Evolutionary conservation across 2,888 invertebrate genomes (phyloP), one percentile per base, ranked within the genome.

Genomic region (Rhynchonema sp.): DNA sequence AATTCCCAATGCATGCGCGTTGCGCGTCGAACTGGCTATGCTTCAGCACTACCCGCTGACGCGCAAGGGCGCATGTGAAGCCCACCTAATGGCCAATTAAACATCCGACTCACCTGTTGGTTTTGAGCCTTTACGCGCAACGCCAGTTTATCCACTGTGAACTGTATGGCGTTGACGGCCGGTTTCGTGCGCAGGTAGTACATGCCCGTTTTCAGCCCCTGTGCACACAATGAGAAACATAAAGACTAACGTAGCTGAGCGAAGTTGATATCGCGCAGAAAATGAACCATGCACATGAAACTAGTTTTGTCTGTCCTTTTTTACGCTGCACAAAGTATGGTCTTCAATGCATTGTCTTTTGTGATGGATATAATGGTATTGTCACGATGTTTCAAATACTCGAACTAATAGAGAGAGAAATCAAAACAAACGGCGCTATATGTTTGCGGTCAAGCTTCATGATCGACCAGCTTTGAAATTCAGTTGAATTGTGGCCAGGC

Each of bases 121-220:
- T n/a, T n/a, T n/a, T n/a, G n/a, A n/a, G n/a, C n/a, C 25, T 23
- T 26, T n/a, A 26, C 28, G 46, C 6, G 63, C 28, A 84, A 72
- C 68, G 81, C 83, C 0, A 80, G 77, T 73, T 94, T 94, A 75
- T 96, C 91, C 0, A 96, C 91, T 0, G 96, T 96, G 74, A 98
- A 96, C 73, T 98, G 91, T 66, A 96, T 89, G 3, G 96, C 90
- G 74, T 87, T 85, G 1, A 86, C 90, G 0, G 96, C 96, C 6
- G 96, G 89, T 73, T 91, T 92, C 0, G 92, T 94, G 57, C 94
- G 81, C 64, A 98, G 78, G 74, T 98, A 96, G 75, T 98, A 99
- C 94, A 98, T 94, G 58, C 98, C 98, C 1, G 96, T 98, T 78
- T 98, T 98, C 61, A 98, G 78, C 1, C 96, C 96, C 81, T 82